Evolutionary conservation across 2,113 vertebrate genomes (phyloP).

Genomic region (Sisor rabdophorus): DNA sequence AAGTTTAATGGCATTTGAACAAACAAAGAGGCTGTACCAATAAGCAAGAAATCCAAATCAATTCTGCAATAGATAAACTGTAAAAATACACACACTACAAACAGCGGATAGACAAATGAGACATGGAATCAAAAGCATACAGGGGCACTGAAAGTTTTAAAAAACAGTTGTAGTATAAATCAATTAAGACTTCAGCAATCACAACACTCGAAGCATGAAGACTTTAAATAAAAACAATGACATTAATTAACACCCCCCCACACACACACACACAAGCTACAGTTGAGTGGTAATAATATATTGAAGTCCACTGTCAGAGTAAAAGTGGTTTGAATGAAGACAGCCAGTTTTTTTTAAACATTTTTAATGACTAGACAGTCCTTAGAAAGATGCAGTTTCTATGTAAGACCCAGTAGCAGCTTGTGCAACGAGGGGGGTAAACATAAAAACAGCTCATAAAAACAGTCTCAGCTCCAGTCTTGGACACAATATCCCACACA

Average conservation of each 20-base stretch:
- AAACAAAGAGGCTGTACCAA: not conserved
- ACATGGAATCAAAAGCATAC: not conserved
- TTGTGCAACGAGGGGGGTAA: not conserved
- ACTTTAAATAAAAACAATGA: not conserved
- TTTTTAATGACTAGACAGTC: not conserved
- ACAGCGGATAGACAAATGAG: not conserved
- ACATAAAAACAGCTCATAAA: not conserved
- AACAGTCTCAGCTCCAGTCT: not conserved
- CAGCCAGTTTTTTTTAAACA: not conserved
- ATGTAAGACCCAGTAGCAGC: not conserved
- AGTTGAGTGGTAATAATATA: not conserved
- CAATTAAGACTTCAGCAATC: not conserved
- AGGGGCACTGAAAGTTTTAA: not conserved
- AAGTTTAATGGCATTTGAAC: conserved; percentile 15
- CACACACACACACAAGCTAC: too few relatives aligned
- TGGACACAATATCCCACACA: not conserved
- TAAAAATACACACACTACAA: too few relatives aligned
- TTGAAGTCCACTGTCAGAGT: not conserved
- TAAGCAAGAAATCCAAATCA: not conserved
- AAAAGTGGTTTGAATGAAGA: not conserved
- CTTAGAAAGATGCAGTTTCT: not conserved
- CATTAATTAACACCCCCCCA: too few relatives aligned
- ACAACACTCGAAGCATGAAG: not conserved
- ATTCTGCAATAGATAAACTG: not conserved
- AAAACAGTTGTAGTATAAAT: too few relatives aligned